Evolutionary conservation across 1,140 invertebrate genomes (phyloP), one percentile per base, ranked within the genome.

Genomic region (Magallana gigas): DNA sequence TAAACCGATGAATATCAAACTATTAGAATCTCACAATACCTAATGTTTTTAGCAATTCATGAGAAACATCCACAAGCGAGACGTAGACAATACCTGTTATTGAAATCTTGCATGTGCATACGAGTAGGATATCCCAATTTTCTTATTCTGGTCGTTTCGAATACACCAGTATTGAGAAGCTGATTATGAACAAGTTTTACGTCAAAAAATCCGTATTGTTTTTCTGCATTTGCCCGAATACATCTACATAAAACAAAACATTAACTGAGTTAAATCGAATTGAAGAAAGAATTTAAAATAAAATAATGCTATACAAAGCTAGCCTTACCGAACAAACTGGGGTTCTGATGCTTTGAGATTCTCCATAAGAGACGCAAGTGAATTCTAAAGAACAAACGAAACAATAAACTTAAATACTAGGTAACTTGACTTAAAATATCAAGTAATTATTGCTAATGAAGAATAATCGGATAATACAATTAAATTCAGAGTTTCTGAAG

Each of bases 111-210:
- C 95, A 97, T 98, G 0, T 96, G 95, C 86, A 98, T 96, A 91
- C 97, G 95, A 91, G 97, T 97, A 1, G 97, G 97, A 92, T 97
- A 98, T 64, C 97, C 97, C 92, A 97, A 96, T 92, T 97, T 96
- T 68, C 97, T 95, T 90, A 98, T 97, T 94, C 96, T 96, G 8
- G 97, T 97, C 0, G 97, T 98, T 84, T 98, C 97, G 87, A 98
- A 92, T 1, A 98, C 97, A 8, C 97, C 97, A 1, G 97, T 97
- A 91, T 97, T 98, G 56, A 96, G 95, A 12, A 98, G 94, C 92
- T 98, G 97, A 84, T 96, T 96, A 23, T 96, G 86, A 18, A 97
- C 97, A 94, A 97, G 97, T 8, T 96, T 95, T 5, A 96, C 95
- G 90, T 97, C 96, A 92, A 97, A 97, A n/a, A 93, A 90, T 88